These are phyloP conservation scores for Pionites leucogaster DNA, from an alignment of 2,113 vertebrate species.

Conservation along the genomic window DNA sequence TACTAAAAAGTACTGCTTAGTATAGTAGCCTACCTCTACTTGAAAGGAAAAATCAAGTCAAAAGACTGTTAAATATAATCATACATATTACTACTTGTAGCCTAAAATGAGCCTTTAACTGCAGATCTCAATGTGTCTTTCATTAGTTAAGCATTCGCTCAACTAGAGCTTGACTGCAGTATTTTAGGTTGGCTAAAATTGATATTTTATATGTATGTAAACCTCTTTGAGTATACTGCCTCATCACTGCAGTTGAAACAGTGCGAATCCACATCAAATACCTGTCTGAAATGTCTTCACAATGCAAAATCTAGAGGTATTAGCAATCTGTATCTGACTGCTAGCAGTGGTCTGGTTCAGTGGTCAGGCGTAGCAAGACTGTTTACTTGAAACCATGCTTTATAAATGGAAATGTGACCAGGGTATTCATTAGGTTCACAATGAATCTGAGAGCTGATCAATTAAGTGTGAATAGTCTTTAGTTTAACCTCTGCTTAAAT, in stretches of 20 bases:
- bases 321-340: neutral
- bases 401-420: neutral
- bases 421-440: neutral
- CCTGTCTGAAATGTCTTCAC: neutral
- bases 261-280: neutral
- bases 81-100: neutral
- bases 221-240: neutral
- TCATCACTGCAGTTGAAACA: neutral
- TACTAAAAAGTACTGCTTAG: neutral
- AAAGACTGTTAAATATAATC: neutral
- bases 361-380: neutral
- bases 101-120: neutral
- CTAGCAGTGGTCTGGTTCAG: neutral
- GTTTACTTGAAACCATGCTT: neutral
- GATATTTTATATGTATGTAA: neutral
- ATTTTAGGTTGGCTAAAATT: neutral
- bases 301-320: neutral
- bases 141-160: neutral
- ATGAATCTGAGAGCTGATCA: neutral
- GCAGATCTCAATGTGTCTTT: neutral
- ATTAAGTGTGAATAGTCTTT: neutral
- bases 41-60: neutral
- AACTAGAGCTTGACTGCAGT: neutral
- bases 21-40: neutral
- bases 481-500: neutral